These are phyloP conservation scores for Drosophila peninsularis DNA, from an alignment of 2,888 invertebrate species.

Conservation along the genomic window DNA sequence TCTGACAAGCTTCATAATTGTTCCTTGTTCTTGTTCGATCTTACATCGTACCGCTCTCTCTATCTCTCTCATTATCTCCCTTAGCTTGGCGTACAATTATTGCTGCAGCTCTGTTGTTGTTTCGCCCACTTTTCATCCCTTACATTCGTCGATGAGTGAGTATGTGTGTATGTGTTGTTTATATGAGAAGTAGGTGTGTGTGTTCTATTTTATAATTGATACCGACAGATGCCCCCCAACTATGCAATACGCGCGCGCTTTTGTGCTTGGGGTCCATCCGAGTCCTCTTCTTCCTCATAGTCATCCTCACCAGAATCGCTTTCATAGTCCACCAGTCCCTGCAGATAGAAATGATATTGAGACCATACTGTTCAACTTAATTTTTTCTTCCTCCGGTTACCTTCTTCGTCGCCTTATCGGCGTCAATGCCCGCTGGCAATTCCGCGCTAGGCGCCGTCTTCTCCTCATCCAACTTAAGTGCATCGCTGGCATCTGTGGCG, in stretches of 20 bases:
- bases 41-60: conserved; percentile 59
- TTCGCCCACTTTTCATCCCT: conserved; percentile 49
- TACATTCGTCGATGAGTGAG: conserved; percentile 59
- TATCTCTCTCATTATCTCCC: neutral
- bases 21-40: conserved; percentile 62
- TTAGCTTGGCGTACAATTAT: conserved; percentile 42
- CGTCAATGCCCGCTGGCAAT: conserved; percentile 39
- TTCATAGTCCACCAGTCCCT: conserved; percentile 98
- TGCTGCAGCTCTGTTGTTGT: conserved; percentile 34
- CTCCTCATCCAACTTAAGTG: conserved; percentile 33
- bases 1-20: conserved; percentile 9
- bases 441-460: conserved; percentile 37
- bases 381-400: conserved; percentile 14
- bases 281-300: conserved; percentile 86
- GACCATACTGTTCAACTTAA: neutral
- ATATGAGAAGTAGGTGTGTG: conserved; percentile 40
- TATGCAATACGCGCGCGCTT: conserved; percentile 85
- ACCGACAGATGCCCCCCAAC: conserved; percentile 66
- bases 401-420: conserved; percentile 67
- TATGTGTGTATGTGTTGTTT: conserved; percentile 23
- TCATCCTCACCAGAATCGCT: conserved; percentile 98
- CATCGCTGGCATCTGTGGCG: conserved; percentile 48
- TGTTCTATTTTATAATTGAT: conserved; percentile 71
- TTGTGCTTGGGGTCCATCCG: conserved; percentile 82
- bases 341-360: conserved; percentile 32